Conservation (phyloP, 2,888 invertebrate species). For the Thera britannica region DNA sequence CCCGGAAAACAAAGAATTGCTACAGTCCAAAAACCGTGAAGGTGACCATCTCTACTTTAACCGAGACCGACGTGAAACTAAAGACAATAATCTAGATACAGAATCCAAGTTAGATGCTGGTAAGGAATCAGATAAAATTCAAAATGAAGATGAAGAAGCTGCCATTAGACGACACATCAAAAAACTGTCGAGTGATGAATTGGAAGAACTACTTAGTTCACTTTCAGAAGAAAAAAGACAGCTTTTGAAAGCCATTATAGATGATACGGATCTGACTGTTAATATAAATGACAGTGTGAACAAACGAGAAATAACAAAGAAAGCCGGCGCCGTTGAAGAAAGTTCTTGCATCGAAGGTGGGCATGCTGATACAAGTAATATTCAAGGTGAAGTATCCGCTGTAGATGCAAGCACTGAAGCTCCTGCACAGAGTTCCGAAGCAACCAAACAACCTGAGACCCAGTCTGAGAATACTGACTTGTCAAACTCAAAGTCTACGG, state of each 20-base stretch:
- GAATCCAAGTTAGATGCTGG: conserved; percentile 34
- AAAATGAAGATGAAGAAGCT: conserved; percentile 66
- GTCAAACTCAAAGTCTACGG: conserved; percentile 52
- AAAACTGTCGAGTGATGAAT: conserved; percentile 68
- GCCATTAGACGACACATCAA: conserved; percentile 73
- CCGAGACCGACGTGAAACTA: conserved; percentile 62
- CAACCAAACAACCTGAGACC: conserved; percentile 51
- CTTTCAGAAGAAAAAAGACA: conserved; percentile 71
- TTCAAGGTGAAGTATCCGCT: conserved; percentile 56
- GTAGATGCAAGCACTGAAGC: conserved; percentile 53
- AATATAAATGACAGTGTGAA: conserved; percentile 50
- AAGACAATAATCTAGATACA: conserved; percentile 41
- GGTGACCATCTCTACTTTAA: conserved; percentile 47
- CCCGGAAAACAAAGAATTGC: conserved; percentile 50
- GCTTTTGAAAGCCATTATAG: conserved; percentile 72
- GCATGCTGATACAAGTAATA: conserved; percentile 65
- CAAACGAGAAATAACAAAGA: conserved; percentile 79
- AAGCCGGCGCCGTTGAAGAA: conserved; percentile 71
- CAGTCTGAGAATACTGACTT: conserved; percentile 51
- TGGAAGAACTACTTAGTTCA: conserved; percentile 70
- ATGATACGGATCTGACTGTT: conserved; percentile 48
- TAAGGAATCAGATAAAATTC: conserved; percentile 42
- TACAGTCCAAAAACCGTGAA: conserved; percentile 51
- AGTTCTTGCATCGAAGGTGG: conserved; percentile 64
- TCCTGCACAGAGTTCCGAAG: conserved; percentile 50